Evolutionary conservation across 2,113 vertebrate species (phyloP).

Genomic region (Rhabdornis inornatus): DNA sequence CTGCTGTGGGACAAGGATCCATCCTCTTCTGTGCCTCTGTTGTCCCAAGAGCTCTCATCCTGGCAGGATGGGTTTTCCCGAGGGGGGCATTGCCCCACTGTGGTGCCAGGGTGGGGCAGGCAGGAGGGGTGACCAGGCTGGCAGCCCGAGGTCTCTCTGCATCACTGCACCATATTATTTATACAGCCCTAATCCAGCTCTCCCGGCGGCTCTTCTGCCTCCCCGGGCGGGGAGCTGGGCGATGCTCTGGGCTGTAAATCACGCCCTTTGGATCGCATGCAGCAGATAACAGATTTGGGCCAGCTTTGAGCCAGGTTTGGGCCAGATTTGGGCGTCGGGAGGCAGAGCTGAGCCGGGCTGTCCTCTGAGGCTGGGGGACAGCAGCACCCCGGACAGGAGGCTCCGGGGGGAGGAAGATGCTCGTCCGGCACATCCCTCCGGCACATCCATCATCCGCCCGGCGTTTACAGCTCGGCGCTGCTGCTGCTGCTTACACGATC

Average conservation of each 20-base stretch:
- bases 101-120: rapidly evolving
- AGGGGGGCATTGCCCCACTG: background rate
- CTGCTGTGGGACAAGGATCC: background rate
- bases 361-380: background rate
- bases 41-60: background rate
- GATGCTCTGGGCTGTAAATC: background rate
- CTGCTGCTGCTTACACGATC: slow-evolving; percentile 62
- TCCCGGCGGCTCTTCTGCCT: background rate
- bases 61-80: background rate
- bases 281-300: background rate
- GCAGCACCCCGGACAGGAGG: background rate
- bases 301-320: background rate
- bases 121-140: background rate
- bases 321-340: background rate
- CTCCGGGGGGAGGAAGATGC: background rate
- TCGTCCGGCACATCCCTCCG: background rate
- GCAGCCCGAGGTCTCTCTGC: background rate
- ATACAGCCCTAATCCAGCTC: background rate
- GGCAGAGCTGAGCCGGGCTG: background rate
- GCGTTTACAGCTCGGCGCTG: slow-evolving; percentile 60
- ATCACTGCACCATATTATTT: background rate
- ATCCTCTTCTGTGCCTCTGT: rapidly evolving
- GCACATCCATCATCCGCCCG: slow-evolving; percentile 60
- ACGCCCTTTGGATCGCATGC: background rate
- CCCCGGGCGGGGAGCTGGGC: background rate